phyloP scores from a whole-genome alignment of 92 coral and sea anemone species.

The Blastomussa wellsi region DNA sequence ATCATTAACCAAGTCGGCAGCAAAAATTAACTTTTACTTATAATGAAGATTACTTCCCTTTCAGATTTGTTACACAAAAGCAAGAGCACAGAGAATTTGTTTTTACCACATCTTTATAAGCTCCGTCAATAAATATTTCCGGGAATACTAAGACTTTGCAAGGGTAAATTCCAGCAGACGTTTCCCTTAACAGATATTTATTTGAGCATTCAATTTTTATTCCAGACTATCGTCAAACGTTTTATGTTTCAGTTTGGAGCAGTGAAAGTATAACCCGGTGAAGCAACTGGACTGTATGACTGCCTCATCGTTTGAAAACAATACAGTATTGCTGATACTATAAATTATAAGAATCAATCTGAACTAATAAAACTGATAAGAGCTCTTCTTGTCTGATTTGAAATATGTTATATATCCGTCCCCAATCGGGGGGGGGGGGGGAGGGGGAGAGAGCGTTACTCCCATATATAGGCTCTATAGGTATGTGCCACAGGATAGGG shows the following conservation, averaged over 20 bases:
- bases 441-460: too few species aligned
- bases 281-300: neutral
- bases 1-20: too few species aligned
- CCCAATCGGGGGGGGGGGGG: too few species aligned
- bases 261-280: neutral
- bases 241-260: neutral
- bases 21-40: too few species aligned
- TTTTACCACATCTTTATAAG: neutral
- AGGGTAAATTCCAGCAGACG: constrained; percentile 10
- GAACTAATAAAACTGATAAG: neutral
- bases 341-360: neutral
- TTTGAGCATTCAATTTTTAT: neutral
- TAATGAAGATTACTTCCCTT: too few species aligned
- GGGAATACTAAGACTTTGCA: neutral
- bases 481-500: too few species aligned
- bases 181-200: neutral
- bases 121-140: neutral
- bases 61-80: too few species aligned
- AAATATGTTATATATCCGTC: too few species aligned
- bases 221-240: neutral
- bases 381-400: neutral
- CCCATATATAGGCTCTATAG: too few species aligned
- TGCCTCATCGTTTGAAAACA: neutral
- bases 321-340: neutral
- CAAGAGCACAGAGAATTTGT: constrained; percentile 4